Base-by-base conservation (phyloP, 2,113 vertebrate species). In the Archocentrus centrarchus region DNA sequence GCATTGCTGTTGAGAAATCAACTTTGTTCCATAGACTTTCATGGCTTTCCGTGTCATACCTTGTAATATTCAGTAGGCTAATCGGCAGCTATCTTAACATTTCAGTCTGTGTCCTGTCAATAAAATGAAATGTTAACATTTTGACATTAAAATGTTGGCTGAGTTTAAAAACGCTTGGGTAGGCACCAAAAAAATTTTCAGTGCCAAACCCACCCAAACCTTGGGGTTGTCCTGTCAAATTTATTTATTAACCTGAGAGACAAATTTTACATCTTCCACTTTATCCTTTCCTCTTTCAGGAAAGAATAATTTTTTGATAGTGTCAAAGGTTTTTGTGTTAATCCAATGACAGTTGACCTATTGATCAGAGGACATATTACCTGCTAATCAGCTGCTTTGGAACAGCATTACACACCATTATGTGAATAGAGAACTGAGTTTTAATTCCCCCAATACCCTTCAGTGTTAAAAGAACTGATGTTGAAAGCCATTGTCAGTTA, bases 311-410 rank as follows among this genome's bases (percentile, higher is more conserved):
- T 6, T 50, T 4, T 24, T 70, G 44, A 30, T 70, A 9, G 62
- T 39, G 30, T 83, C 78, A 76, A 57, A 66, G 63, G 76, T 10
- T 59, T 77, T 39, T 81, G 39, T 30, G 11, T 55, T 8, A 10
- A 35, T 53, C 53, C 39, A 35, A 50, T 68, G 39, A 53, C 59
- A 50, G 7, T 3, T 4, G 30, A 77, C 53, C 59, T 75, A 83
- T 64, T 76, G 77, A 76, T 35, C 39, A 76, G 27, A 27, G 44
- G 77, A 81, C 80, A 77, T 59, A 66, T 83, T 81, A 85, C 63
- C 63, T 68, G 59, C 59, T 70, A 75, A 44, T 88, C 86, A 84
- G 62, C 75, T 3, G 14, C 6, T 32, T 60, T 57, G 59, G 44
- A 86, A 70, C 44, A 73, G 50, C 66, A 73, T 20, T 73, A 2